These are phyloP conservation scores for Okapia johnstoni DNA, from an alignment of 2,113 vertebrate species.

Conservation along the genomic window DNA sequence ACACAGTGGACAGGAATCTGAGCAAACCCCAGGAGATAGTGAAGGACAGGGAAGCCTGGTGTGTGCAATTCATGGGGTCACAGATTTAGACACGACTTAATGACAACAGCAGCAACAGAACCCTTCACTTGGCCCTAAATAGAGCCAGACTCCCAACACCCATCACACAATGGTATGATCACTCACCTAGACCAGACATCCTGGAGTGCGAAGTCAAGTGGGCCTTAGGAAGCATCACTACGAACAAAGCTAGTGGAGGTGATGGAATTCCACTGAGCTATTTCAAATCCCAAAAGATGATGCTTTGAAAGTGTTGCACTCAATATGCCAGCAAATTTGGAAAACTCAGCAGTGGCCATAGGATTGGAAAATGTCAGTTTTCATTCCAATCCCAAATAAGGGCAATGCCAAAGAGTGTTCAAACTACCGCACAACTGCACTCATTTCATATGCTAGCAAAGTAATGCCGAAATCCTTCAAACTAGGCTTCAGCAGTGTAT, in stretches of 20 bases:
- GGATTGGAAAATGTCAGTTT: neutral
- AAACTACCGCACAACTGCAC: neutral
- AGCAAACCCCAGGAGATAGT: neutral
- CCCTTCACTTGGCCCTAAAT: neutral
- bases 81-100: neutral
- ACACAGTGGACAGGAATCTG: neutral
- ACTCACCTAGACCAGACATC: neutral
- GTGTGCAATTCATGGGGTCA: rapidly evolving
- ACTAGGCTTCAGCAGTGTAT: neutral
- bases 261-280: neutral
- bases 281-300: neutral
- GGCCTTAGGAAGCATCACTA: neutral
- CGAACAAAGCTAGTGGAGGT: neutral
- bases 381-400: neutral
- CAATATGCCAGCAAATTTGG: neutral
- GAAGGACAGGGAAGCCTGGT: neutral
- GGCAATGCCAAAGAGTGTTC: neutral
- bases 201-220: neutral
- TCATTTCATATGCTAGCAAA: neutral
- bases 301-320: neutral
- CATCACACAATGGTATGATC: neutral
- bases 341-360: neutral
- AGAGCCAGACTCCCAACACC: neutral
- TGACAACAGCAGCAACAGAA: neutral
- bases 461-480: neutral